A percentile compares a stretch with the other conserved stretches of the same genome.
Evolutionary conservation across 2,888 invertebrate genomes (phyloP).

Genomic region (Pomacea canaliculata): DNA sequence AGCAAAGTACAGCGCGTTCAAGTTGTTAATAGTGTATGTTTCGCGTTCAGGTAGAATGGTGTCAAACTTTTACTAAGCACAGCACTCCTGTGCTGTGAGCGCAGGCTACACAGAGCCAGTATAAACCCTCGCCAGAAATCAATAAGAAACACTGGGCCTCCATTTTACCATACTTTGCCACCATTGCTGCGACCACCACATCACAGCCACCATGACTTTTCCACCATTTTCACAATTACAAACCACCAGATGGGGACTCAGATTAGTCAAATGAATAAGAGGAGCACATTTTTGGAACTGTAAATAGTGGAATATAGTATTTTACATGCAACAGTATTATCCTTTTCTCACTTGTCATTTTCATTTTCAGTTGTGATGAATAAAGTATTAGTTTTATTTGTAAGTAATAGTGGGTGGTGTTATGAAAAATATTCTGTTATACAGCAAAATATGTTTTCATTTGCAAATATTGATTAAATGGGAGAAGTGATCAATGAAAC

Average conservation of each 20-base stretch:
- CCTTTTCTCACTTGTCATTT: too few relatives aligned
- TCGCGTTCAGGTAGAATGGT: too few relatives aligned
- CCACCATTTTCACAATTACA: neutral
- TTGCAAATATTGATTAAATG: too few relatives aligned
- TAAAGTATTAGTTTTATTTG: too few relatives aligned
- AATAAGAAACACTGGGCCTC: slow-evolving; percentile 25
- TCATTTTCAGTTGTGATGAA: too few relatives aligned
- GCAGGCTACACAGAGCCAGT: slow-evolving; percentile 14
- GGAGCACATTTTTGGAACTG: neutral
- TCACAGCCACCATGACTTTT: slow-evolving; percentile 5
- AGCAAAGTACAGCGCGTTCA: slow-evolving; percentile 13
- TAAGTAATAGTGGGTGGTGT: too few relatives aligned
- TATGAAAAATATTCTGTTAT: too few relatives aligned
- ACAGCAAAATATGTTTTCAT: too few relatives aligned
- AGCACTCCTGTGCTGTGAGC: slow-evolving; percentile 3
- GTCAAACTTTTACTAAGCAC: neutral
- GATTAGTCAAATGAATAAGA: neutral
- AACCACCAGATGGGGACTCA: neutral
- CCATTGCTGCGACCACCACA: slow-evolving; percentile 10
- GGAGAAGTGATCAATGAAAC: too few relatives aligned
- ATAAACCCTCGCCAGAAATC: slow-evolving; percentile 21
- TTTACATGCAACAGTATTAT: too few relatives aligned
- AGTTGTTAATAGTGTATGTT: neutral
- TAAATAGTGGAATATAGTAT: too few relatives aligned
- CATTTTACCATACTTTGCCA: slow-evolving; percentile 23